Conservation (phyloP, 2,113 vertebrate species). For the Stercorarius parasiticus region DNA sequence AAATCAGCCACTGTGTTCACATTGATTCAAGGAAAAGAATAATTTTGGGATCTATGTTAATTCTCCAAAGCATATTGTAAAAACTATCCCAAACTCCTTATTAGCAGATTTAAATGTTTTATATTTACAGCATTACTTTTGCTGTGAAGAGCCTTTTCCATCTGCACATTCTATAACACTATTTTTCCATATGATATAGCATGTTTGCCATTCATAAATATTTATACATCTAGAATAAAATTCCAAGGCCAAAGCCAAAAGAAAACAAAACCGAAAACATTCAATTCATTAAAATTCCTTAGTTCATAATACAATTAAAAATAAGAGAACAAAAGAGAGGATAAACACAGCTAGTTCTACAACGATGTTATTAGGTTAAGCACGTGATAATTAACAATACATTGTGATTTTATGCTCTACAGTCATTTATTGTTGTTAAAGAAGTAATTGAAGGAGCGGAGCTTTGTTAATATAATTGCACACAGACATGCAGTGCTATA, state of each 20-base stretch:
- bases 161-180: neutral
- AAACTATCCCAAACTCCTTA: neutral
- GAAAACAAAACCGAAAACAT: neutral
- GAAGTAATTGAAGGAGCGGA: neutral
- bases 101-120: neutral
- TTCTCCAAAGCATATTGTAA: neutral
- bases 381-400: neutral
- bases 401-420: neutral
- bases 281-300: neutral
- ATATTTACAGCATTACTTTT: neutral
- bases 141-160: neutral
- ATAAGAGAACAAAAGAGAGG: neutral
- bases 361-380: neutral
- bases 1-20: neutral
- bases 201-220: neutral
- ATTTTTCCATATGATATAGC: neutral
- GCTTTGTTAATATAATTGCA: neutral
- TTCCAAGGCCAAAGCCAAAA: neutral
- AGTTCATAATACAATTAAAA: neutral
- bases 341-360: neutral
- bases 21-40: neutral
- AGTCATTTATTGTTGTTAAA: neutral
- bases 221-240: neutral
- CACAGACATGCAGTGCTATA: neutral
- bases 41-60: neutral